Conservation (phyloP, 2,797 vertebrate species). For the Dendrocincla fuliginosa region DNA sequence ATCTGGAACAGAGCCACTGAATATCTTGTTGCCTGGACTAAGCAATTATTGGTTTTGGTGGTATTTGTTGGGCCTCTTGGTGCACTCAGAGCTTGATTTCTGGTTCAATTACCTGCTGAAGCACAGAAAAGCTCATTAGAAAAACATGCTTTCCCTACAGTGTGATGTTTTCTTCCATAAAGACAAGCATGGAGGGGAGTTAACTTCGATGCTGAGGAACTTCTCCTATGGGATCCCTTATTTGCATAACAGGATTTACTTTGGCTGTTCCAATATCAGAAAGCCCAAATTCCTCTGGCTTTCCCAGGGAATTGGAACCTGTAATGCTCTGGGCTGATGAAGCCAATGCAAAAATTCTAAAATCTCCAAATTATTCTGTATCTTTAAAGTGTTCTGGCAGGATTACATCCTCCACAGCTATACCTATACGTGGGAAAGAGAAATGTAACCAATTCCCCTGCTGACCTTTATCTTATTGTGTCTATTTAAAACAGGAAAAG, state of each 20-base stretch:
- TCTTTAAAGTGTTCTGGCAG: neutral
- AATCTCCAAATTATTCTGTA: neutral
- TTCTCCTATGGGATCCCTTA: neutral
- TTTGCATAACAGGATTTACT: neutral
- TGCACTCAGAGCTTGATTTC: neutral
- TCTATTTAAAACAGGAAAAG: conserved; percentile 61
- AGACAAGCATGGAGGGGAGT: neutral
- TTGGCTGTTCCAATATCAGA: neutral
- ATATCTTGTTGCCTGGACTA: neutral
- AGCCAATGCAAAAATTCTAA: neutral
- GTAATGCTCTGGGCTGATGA: neutral
- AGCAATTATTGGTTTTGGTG: neutral
- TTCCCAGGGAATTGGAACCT: neutral
- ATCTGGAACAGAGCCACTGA: neutral
- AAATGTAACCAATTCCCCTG: conserved; percentile 54
- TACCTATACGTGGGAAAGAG: conserved; percentile 51
- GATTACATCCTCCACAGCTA: neutral
- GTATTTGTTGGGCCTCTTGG: neutral
- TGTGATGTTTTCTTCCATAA: neutral
- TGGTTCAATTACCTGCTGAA: neutral
- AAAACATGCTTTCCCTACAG: neutral
- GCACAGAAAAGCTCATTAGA: neutral
- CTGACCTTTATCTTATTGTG: conserved; percentile 64
- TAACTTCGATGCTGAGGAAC: neutral
- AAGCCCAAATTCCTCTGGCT: neutral